Evolutionary conservation across 2,113 vertebrate genomes (phyloP).

Genomic region (Elephantulus edwardii): DNA sequence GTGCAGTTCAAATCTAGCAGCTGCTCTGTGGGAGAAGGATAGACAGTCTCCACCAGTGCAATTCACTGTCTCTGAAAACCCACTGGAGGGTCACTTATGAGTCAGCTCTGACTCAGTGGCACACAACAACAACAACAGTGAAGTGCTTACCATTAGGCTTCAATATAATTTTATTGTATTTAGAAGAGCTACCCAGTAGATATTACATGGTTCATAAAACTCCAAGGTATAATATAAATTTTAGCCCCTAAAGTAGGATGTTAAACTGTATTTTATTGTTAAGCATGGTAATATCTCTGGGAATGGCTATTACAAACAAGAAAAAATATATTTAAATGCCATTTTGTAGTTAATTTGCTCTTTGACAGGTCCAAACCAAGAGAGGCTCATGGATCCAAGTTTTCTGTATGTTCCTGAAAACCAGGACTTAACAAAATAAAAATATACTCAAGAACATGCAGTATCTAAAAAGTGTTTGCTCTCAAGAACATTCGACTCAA

Average conservation of each 20-base stretch:
- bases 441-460: not conserved
- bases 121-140: no score
- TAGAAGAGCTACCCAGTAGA: not conserved
- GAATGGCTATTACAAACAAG: not conserved
- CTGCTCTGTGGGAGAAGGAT: no score
- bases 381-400: not conserved
- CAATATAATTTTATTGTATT: not conserved
- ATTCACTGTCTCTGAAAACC: no score
- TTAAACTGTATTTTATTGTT: not conserved
- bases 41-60: no score
- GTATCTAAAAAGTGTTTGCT: conserved; percentile 10
- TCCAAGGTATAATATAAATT: not conserved
- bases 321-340: not conserved
- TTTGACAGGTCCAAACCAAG: not conserved
- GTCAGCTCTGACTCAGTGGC: no score
- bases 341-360: not conserved
- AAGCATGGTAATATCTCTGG: not conserved
- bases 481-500: not conserved
- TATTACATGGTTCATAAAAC: not conserved
- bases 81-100: no score
- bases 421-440: not conserved
- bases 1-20: no score
- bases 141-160: no score
- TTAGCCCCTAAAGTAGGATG: not conserved
- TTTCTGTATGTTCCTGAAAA: not conserved